Evolutionary conservation across 2,113 vertebrate species (phyloP).

Genomic region (Neolamprologus variostigma): DNA sequence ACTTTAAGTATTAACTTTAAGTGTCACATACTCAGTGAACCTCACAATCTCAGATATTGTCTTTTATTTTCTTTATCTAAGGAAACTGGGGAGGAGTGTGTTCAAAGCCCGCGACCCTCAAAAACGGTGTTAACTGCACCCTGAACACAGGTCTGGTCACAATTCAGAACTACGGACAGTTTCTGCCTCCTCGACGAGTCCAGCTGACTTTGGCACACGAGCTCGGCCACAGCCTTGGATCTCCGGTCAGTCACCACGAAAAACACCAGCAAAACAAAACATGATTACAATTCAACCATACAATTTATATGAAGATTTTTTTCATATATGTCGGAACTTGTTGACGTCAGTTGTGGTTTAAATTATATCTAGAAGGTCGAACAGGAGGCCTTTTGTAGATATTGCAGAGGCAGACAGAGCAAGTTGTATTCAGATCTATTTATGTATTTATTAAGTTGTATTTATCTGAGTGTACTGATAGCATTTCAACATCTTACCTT

Average conservation of each 20-base stretch:
- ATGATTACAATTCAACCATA: background rate
- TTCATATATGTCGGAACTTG: background rate
- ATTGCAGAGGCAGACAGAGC: background rate
- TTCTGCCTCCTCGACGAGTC: slow-evolving; percentile 63
- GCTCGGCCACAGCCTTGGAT: slow-evolving; percentile 77
- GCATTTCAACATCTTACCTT: background rate
- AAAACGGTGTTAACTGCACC: background rate
- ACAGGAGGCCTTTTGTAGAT: background rate
- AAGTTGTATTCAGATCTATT: rapidly evolving
- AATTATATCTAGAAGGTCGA: rapidly evolving
- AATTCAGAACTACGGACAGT: slow-evolving; percentile 73
- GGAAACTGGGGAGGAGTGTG: slow-evolving; percentile 77
- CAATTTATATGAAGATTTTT: background rate
- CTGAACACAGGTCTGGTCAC: slow-evolving; percentile 78
- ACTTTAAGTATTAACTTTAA: background rate
- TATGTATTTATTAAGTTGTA: background rate
- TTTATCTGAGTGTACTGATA: background rate
- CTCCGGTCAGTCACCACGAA: slow-evolving; percentile 65
- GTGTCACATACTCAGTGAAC: background rate
- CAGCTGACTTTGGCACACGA: slow-evolving; percentile 78
- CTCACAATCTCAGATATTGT: background rate
- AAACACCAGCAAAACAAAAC: background rate
- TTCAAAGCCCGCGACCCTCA: slow-evolving; percentile 41
- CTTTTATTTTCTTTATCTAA: slow-evolving; percentile 16
- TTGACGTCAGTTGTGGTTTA: background rate